These are phyloP conservation scores for Scomber scombrus DNA, from an alignment of 2,113 vertebrate species.

Conservation along the genomic window DNA sequence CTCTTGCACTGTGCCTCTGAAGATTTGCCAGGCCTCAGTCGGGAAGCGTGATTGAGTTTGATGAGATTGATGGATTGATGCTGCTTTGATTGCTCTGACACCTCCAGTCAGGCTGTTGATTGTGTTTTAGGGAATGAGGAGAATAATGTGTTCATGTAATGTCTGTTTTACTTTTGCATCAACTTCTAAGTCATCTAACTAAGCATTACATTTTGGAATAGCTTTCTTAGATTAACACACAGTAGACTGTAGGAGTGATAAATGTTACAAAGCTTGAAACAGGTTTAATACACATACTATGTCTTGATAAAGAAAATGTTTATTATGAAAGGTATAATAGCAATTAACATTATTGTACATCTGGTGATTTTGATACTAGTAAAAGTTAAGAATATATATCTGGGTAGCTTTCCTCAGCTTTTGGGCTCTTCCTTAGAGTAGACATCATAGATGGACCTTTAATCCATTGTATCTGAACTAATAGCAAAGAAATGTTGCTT, in stretches of 20 bases:
- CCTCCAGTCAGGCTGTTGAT: slow-evolving; percentile 47
- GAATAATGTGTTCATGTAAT: slow-evolving; percentile 50
- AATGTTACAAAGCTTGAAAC: slow-evolving; percentile 29
- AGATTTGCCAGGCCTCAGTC: slow-evolving; percentile 31
- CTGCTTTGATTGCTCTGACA: slow-evolving; percentile 61
- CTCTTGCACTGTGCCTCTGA: slow-evolving; percentile 1
- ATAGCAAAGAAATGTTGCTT: slow-evolving; percentile 54
- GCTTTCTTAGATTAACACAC: slow-evolving; percentile 28
- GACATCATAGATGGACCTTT: slow-evolving; percentile 49
- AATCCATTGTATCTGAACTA: slow-evolving; percentile 55
- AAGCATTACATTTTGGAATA: slow-evolving; percentile 42
- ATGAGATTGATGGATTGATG: slow-evolving; percentile 65
- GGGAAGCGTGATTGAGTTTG: slow-evolving; percentile 56
- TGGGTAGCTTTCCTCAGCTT: slow-evolving; percentile 52
- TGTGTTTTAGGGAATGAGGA: slow-evolving; percentile 42
- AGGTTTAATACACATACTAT: slow-evolving; percentile 17
- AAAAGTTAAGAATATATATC: slow-evolving; percentile 46
- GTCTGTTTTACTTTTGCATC: slow-evolving; percentile 56
- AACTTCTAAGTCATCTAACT: slow-evolving; percentile 37
- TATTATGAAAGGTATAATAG: slow-evolving; percentile 42
- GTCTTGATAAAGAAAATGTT: slow-evolving; percentile 40
- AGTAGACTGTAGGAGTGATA: slow-evolving; percentile 37
- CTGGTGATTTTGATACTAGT: slow-evolving; percentile 70
- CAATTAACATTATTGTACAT: slow-evolving; percentile 52
- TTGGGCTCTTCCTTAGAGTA: slow-evolving; percentile 57